Evolutionary conservation across 2,797 vertebrate genomes (phyloP), one percentile per base, ranked within the genome.

Genomic region (Sebastes aleutianus): DNA sequence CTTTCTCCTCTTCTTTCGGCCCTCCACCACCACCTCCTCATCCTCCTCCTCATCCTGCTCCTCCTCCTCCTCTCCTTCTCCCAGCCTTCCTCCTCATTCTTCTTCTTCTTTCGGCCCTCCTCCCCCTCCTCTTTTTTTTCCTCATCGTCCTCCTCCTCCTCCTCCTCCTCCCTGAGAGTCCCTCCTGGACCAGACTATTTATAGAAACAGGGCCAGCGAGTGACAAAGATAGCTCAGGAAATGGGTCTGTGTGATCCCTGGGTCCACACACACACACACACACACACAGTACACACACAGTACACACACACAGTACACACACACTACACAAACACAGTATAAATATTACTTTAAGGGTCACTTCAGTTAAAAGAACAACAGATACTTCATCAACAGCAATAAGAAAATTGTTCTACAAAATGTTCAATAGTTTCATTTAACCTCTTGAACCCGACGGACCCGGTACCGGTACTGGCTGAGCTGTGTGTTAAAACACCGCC

Each of bases 161-260:
- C 61, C 53, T 10, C 67, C 29, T 82, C 69, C 73, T 80, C 74
- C 74, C 74, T 16, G 39, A 57, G 67, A 62, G 61, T 53, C 56
- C 69, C 80, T 88, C 69, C 82, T 84, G 87, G 86, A 87, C 83
- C 80, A 57, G 74, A 76, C 82, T 93, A 94, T 94, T 90, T 85
- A 88, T 93, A 94, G 93, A 90, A 92, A 88, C 76, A 92, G 92
- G 89, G 70, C 84, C 68, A 83, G 70, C 11, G 47, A 76, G 47
- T 56, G 87, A 90, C 89, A 91, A 90, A 95, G 89, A 94, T 94
- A 95, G 93, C 50, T 53, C 71, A 90, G 86, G 85, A 95, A 95
- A 85, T 94, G 91, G 93, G 93, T 92, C 93, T 90, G 88, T 92
- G 80, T 90, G 90, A 90, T 92, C 90, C 80, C 91, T 79, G 85